Evolutionary conservation across 1,140 invertebrate genomes (phyloP).

Genomic region (Panagrolaimus sp.): DNA sequence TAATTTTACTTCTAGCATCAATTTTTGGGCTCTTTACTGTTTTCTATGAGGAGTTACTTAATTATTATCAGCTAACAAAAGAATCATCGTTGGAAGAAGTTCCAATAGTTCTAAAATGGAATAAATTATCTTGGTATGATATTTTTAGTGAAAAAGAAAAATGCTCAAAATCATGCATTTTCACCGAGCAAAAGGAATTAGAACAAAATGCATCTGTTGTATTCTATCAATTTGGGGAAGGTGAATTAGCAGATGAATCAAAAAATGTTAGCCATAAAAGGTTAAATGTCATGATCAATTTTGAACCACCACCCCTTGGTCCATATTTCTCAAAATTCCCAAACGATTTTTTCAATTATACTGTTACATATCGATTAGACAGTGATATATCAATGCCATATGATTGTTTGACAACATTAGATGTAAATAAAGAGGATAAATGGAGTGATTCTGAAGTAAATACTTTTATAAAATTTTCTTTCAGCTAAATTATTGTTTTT

Average conservation of each 20-base stretch:
- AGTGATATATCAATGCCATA: not conserved
- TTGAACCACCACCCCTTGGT: not conserved
- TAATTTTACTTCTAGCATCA: too few relatives aligned
- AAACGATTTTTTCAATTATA: not conserved
- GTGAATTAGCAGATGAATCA: not conserved
- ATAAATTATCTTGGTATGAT: not conserved
- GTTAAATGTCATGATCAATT: not conserved
- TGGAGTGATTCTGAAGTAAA: conserved; percentile 1
- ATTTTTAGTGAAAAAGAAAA: not conserved
- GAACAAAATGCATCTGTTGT: not conserved
- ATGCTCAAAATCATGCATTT: not conserved
- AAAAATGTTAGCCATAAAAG: not conserved
- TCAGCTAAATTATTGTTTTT: too few relatives aligned
- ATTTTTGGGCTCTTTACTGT: too few relatives aligned
- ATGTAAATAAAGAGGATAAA: not conserved
- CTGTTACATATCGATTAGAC: conserved; percentile 6
- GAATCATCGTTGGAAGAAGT: not conserved
- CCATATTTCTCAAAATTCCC: not conserved
- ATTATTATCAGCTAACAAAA: too few relatives aligned
- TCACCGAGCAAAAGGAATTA: not conserved
- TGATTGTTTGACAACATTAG: not conserved
- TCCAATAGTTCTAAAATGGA: conserved; percentile 3
- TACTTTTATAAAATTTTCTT: not conserved
- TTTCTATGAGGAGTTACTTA: too few relatives aligned
- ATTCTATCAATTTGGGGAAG: not conserved